These are phyloP conservation scores for Lanistes nyassanus DNA, from an alignment of 1,140 invertebrate genomes.

Conservation along the genomic window DNA sequence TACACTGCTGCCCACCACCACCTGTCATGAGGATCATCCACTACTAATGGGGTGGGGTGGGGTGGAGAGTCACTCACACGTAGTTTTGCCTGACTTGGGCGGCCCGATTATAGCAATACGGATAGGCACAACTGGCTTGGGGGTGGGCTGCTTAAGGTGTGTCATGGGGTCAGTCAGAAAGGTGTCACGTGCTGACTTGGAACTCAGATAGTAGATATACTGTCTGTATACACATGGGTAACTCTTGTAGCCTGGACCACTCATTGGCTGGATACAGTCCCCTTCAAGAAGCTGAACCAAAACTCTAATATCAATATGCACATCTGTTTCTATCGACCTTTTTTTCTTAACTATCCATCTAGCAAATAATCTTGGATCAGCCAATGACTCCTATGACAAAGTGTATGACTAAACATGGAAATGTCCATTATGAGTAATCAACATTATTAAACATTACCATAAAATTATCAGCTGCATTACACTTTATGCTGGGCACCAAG, in stretches of 20 bases:
- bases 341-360: too few relatives aligned
- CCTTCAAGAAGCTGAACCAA: slow-evolving; percentile 59
- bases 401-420: too few relatives aligned
- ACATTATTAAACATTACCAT: too few relatives aligned
- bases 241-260: slow-evolving; percentile 54
- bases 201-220: slow-evolving; percentile 65
- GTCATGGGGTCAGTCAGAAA: slow-evolving; percentile 63
- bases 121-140: slow-evolving; percentile 66
- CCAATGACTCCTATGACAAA: too few relatives aligned
- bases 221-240: slow-evolving; percentile 63
- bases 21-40: too few relatives aligned
- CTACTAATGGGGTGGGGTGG: too few relatives aligned
- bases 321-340: background rate
- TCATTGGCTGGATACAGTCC: slow-evolving; percentile 64
- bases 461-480: too few relatives aligned
- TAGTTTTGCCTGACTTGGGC: slow-evolving; percentile 67
- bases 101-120: slow-evolving; percentile 66
- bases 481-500: too few relatives aligned
- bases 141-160: slow-evolving; percentile 60
- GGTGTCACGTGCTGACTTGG: slow-evolving; percentile 46
- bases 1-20: too few relatives aligned
- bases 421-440: too few relatives aligned
- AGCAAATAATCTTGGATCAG: too few relatives aligned
- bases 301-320: background rate
- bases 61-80: slow-evolving; percentile 54